phyloP scores from a whole-genome alignment of 2,888 invertebrate species.

The Xestia ashworthii region DNA sequence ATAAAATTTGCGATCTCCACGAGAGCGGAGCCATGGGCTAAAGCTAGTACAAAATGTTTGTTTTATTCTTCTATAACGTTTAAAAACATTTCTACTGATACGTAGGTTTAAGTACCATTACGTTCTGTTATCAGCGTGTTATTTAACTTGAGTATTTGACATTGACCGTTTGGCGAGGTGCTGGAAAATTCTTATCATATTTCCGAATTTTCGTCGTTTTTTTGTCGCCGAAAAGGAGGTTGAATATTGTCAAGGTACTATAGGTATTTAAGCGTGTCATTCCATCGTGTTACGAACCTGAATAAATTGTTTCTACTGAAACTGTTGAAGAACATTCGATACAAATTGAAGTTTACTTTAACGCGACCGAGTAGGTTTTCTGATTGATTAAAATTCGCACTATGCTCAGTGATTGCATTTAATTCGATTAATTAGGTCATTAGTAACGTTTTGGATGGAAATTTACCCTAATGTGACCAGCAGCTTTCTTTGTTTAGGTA shows the following conservation, averaged over 20 bases:
- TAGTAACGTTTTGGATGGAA: not conserved
- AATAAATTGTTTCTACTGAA: too few species aligned
- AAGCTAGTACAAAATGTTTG: not conserved
- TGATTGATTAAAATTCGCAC: not conserved
- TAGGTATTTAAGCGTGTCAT: too few species aligned
- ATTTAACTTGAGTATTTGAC: constrained; percentile 20
- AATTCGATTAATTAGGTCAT: not conserved
- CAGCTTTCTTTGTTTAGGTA: not conserved
- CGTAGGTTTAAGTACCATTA: not conserved
- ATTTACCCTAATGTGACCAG: not conserved
- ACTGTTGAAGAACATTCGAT: too few species aligned
- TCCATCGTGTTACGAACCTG: too few species aligned
- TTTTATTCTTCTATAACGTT: not conserved
- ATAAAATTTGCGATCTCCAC: not conserved
- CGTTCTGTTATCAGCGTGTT: constrained; percentile 23
- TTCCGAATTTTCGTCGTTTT: not conserved
- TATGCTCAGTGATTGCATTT: not conserved
- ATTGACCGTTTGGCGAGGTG: constrained; percentile 17
- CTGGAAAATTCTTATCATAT: constrained; percentile 8
- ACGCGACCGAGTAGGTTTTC: not conserved
- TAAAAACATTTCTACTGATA: not conserved
- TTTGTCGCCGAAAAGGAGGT: not conserved
- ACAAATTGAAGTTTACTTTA: too few species aligned
- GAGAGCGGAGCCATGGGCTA: not conserved
- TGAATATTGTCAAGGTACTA: not conserved